phyloP scores from a whole-genome alignment of 1,140 invertebrate genomes.

The Proales similis region DNA sequence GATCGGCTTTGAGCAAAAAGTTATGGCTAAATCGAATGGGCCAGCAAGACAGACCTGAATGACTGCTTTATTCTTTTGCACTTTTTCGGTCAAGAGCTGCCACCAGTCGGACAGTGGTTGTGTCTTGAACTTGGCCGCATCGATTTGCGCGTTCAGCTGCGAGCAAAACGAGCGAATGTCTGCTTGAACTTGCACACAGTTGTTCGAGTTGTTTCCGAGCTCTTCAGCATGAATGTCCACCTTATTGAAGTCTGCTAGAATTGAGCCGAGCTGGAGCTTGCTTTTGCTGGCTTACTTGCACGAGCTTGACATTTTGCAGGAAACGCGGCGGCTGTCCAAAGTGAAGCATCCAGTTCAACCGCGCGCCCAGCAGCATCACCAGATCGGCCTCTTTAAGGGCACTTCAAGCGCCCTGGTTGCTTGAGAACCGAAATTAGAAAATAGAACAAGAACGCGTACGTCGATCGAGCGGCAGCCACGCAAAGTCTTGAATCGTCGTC shows the following conservation, averaged over 20 bases:
- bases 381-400: slow-evolving; percentile 80
- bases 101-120: slow-evolving; percentile 58
- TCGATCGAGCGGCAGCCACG: slow-evolving; percentile 74
- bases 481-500: slow-evolving; percentile 69
- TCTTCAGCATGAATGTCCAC: slow-evolving; percentile 83
- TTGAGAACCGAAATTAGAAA: background rate
- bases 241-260: slow-evolving; percentile 49
- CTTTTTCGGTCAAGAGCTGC: slow-evolving; percentile 56
- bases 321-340: slow-evolving; percentile 83
- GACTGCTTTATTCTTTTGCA: slow-evolving; percentile 57
- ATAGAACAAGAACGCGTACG: slow-evolving; percentile 41
- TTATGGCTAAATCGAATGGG: background rate
- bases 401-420: slow-evolving; percentile 42
- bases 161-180: slow-evolving; percentile 64
- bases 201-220: slow-evolving; percentile 74
- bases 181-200: slow-evolving; percentile 67
- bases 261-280: background rate
- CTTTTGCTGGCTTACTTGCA: slow-evolving; percentile 62
- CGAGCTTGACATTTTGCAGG: slow-evolving; percentile 71
- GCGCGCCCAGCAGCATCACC: slow-evolving; percentile 75
- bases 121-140: background rate
- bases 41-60: slow-evolving; percentile 53
- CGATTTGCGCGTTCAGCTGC: slow-evolving; percentile 7
- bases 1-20: background rate
- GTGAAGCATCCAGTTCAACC: slow-evolving; percentile 94